These are phyloP conservation scores for Brachyopa scutellaris DNA, from an alignment of 2,888 invertebrate species.

Conservation along the genomic window DNA sequence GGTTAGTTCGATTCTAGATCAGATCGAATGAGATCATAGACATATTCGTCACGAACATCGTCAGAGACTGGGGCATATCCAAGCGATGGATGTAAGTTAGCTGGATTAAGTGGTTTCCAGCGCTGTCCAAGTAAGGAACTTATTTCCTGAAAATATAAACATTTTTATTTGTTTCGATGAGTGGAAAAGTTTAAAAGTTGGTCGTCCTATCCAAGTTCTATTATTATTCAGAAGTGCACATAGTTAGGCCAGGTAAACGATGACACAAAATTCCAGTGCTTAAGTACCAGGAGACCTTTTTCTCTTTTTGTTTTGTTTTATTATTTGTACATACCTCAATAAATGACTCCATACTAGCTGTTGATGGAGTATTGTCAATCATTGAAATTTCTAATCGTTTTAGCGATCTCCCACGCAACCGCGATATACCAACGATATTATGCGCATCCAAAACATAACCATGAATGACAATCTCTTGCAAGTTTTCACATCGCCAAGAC, in stretches of 20 bases:
- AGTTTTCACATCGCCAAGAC: constrained; percentile 84
- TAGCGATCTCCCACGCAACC: constrained; percentile 79
- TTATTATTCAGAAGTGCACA: too few relatives aligned
- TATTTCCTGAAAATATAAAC: constrained; percentile 77
- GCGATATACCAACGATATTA: constrained; percentile 80
- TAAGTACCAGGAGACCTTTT: too few relatives aligned
- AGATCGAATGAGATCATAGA: constrained; percentile 80
- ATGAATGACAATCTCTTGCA: constrained; percentile 83
- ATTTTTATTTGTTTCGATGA: not conserved
- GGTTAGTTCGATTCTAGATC: constrained; percentile 76
- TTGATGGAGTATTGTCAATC: constrained; percentile 78
- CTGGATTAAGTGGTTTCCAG: constrained; percentile 78
- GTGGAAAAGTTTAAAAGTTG: not conserved
- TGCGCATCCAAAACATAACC: constrained; percentile 82
- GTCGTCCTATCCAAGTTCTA: too few relatives aligned
- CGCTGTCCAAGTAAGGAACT: constrained; percentile 79
- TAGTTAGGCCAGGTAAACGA: too few relatives aligned
- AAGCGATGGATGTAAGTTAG: constrained; percentile 78
- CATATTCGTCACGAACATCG: constrained; percentile 80
- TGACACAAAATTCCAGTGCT: too few relatives aligned
- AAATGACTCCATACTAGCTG: constrained; percentile 77
- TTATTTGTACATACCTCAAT: constrained; percentile 78
- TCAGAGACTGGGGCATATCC: constrained; percentile 78
- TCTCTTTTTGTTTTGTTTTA: too few relatives aligned
- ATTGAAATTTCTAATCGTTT: constrained; percentile 81